These are phyloP conservation scores for Rhabdomys pumilio DNA, from an alignment of 2,797 vertebrate genomes.

Conservation along the genomic window DNA sequence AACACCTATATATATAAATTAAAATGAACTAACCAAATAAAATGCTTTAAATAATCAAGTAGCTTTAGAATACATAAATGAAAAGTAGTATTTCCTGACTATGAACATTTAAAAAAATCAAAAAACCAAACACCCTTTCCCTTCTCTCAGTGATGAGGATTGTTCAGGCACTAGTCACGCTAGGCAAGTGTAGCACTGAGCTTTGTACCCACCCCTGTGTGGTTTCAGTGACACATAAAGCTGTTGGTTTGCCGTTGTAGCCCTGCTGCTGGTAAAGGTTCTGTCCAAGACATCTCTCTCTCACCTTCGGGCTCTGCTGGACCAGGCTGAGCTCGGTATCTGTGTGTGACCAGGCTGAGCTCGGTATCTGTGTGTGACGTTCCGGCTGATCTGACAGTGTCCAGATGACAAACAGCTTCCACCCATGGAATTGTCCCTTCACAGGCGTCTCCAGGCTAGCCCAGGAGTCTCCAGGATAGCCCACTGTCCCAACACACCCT, in stretches of 20 bases:
- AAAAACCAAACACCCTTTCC: not conserved
- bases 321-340: not conserved
- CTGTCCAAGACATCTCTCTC: not conserved
- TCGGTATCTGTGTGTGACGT: not conserved
- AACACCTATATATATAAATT: not conserved
- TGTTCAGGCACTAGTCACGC: accelerated
- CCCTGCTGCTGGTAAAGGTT: not conserved
- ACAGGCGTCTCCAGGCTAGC: not conserved
- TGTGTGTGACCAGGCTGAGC: not conserved
- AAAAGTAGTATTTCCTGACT: not conserved
- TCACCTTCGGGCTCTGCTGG: not conserved
- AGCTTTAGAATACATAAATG: not conserved
- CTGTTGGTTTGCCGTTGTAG: not conserved
- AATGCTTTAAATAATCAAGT: not conserved
- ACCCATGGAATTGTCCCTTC: not conserved
- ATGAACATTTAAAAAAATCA: not conserved
- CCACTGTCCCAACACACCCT: not conserved
- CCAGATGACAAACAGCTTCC: not conserved
- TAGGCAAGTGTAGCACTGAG: not conserved
- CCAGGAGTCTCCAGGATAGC: not conserved
- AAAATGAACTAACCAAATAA: not conserved
- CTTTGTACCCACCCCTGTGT: not conserved
- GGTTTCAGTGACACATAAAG: not conserved
- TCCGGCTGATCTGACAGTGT: not conserved
- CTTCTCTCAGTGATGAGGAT: not conserved